Evolutionary conservation across 2,113 vertebrate genomes (phyloP).

Genomic region (Indicator indicator): DNA sequence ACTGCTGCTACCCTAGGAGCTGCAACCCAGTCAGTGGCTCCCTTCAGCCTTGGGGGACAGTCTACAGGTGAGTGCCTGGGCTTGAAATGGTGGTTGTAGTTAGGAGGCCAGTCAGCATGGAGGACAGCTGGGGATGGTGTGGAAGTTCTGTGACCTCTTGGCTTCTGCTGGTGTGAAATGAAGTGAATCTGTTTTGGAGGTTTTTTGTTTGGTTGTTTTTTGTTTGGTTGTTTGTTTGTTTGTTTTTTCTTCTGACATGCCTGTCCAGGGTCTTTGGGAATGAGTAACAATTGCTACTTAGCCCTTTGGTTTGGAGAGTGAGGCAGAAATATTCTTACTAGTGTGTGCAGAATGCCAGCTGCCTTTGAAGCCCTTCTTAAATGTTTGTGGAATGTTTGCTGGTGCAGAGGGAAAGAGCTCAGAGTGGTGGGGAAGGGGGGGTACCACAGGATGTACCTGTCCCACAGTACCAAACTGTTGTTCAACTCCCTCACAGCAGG

Average conservation of each 20-base stretch:
- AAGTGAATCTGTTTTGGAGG: not conserved
- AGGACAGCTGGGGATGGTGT: fast-evolving
- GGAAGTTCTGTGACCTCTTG: not conserved
- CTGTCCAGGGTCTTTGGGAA: not conserved
- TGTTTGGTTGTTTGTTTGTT: too few relatives aligned
- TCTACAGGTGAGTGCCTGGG: conserved; percentile 19
- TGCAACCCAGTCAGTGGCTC: conserved; percentile 43
- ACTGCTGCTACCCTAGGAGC: conserved; percentile 32
- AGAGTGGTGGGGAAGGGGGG: not conserved
- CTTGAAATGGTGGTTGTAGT: not conserved
- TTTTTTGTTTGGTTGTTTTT: too few relatives aligned
- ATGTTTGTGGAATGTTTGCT: not conserved
- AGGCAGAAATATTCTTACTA: not conserved
- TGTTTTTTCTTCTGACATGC: fast-evolving
- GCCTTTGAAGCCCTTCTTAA: too few relatives aligned
- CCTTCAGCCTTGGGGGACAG: conserved; percentile 65
- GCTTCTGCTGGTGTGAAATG: not conserved
- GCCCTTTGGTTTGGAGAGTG: not conserved
- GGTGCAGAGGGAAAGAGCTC: not conserved
- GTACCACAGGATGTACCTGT: not conserved
- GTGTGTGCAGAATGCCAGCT: not conserved
- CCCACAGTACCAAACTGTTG: not conserved
- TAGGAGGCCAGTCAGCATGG: not conserved
- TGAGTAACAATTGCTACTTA: not conserved
- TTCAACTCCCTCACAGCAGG: not conserved